These are phyloP conservation scores for Drosophila testacea DNA, from an alignment of 2,888 invertebrate species.

Conservation along the genomic window DNA sequence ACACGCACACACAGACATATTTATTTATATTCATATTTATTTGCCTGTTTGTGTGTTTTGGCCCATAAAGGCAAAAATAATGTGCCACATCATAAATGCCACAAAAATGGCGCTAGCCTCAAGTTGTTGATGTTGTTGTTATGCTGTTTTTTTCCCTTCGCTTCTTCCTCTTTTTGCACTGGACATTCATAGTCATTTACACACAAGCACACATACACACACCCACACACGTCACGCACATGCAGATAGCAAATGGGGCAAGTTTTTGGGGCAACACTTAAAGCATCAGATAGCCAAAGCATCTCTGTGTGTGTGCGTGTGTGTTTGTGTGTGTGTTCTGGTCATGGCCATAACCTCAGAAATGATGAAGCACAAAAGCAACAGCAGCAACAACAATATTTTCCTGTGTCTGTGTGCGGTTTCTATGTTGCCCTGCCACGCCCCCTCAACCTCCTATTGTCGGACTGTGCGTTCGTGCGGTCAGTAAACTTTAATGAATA, in stretches of 20 bases:
- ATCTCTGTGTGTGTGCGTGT: conserved; percentile 10
- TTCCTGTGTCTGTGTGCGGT: conserved; percentile 35
- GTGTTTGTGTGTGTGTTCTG: conserved; percentile 31
- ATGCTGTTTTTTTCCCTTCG: conserved; percentile 26
- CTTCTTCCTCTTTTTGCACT: conserved; percentile 23
- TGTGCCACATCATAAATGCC: conserved; percentile 79
- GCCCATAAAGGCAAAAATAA: conserved; percentile 72
- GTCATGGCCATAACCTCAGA: conserved; percentile 72
- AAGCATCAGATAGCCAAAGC: conserved; percentile 47
- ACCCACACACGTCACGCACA: conserved; percentile 46
- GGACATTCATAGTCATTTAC: conserved; percentile 61
- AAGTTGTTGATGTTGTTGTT: conserved; percentile 31
- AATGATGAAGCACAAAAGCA: conserved; percentile 73
- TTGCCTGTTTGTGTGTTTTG: conserved; percentile 27
- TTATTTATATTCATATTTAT: conserved; percentile 46
- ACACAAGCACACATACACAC: conserved; percentile 37
- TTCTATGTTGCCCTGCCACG: conserved; percentile 22
- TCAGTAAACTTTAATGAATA: conserved; percentile 80
- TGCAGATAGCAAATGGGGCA: conserved; percentile 57
- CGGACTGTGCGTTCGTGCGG: conserved; percentile 64
- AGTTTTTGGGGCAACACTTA: conserved; percentile 70
- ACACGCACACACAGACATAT: conserved; percentile 16
- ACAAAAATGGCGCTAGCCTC: conserved; percentile 70
- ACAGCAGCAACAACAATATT: conserved; percentile 21
- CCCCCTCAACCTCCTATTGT: background rate